Conservation (phyloP, 2,888 invertebrate genomes). For the Acholoe squamosa region DNA sequence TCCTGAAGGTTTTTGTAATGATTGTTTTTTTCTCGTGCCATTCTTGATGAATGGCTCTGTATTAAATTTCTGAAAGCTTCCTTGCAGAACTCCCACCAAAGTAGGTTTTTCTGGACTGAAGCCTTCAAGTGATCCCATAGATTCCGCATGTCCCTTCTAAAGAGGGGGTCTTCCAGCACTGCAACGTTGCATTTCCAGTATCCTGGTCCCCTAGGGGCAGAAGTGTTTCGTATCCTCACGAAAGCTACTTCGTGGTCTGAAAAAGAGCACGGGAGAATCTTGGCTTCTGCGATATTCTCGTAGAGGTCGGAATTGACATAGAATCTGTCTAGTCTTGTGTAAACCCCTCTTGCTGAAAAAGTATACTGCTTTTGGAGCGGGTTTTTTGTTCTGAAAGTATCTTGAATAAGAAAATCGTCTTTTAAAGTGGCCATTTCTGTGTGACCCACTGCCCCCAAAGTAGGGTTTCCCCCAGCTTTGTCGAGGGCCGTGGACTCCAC, state of each 20-base stretch:
- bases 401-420: neutral
- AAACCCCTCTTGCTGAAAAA: neutral
- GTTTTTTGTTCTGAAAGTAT: neutral
- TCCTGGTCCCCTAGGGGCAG: neutral
- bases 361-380: neutral
- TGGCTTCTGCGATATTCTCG: neutral
- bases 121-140: neutral
- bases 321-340: conserved; percentile 6
- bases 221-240: neutral
- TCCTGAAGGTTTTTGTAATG: neutral
- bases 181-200: neutral
- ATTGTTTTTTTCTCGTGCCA: neutral
- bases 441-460: neutral
- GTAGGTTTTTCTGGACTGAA: neutral
- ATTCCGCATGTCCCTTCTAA: neutral
- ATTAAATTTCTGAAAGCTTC: neutral
- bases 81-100: conserved; percentile 2
- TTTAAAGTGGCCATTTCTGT: neutral
- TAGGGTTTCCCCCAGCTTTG: conserved; percentile 8
- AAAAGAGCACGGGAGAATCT: neutral
- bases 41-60: neutral
- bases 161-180: neutral
- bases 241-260: neutral
- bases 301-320: neutral
- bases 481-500: neutral